Conservation (phyloP, 2,113 vertebrate species). For the Phrynocephalus versicolor region DNA sequence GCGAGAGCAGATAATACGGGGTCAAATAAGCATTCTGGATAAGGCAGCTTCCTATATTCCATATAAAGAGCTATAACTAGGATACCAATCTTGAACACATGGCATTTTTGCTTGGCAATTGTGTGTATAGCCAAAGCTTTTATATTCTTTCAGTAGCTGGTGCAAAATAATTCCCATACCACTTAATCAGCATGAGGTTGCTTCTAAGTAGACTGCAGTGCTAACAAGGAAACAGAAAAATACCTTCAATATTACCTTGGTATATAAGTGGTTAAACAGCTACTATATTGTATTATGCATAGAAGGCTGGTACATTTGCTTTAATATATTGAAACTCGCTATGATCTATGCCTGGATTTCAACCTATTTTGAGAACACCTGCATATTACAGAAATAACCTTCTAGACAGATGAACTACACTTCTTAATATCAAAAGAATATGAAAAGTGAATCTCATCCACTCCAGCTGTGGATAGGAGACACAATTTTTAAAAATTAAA, state of each 20-base stretch:
- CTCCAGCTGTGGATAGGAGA: conserved; percentile 34
- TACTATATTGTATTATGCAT: not conserved
- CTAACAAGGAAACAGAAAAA: conserved; percentile 15
- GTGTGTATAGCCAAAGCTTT: too few species aligned
- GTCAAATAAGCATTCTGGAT: not conserved
- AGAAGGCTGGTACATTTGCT: conserved; percentile 20
- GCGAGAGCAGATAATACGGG: not conserved
- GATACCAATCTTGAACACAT: not conserved
- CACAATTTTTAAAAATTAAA: conserved; percentile 48
- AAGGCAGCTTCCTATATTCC: not conserved
- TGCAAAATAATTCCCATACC: too few species aligned
- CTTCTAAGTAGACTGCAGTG: too few species aligned
- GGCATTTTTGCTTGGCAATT: too few species aligned
- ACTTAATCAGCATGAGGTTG: too few species aligned
- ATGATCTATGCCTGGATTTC: conserved; percentile 24
- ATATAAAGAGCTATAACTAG: not conserved
- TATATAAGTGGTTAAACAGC: conserved; percentile 5
- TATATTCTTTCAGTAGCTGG: too few species aligned
- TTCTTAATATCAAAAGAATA: conserved; percentile 54
- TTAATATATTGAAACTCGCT: conserved; percentile 23
- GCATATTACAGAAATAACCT: conserved; percentile 29
- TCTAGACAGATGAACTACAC: conserved; percentile 7
- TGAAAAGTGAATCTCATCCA: conserved; percentile 46
- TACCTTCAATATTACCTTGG: not conserved
- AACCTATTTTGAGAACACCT: conserved; percentile 33